These are phyloP conservation scores for Sarcoramphus papa DNA, from an alignment of 2,797 vertebrate genomes.

Conservation along the genomic window DNA sequence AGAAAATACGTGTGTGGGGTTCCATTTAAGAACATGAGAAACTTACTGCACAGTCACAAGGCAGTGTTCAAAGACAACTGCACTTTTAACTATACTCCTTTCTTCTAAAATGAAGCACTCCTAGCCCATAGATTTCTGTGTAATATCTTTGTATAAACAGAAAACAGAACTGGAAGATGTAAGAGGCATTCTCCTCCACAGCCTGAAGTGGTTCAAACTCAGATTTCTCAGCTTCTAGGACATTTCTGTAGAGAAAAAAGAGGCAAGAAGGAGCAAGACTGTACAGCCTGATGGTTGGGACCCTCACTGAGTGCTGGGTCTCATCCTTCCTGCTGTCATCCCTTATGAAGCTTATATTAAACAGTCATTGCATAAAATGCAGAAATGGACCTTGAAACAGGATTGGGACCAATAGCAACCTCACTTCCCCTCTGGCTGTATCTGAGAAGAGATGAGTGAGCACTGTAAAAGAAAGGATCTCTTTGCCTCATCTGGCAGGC, in stretches of 20 bases:
- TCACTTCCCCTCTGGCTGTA: background rate
- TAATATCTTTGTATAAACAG: background rate
- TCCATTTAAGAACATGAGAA: background rate
- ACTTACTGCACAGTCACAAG: background rate
- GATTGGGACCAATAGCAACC: background rate
- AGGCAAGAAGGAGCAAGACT: background rate
- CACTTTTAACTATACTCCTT: background rate
- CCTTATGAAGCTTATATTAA: background rate
- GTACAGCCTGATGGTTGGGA: background rate
- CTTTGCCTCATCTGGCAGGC: background rate
- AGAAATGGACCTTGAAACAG: background rate
- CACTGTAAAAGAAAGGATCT: background rate
- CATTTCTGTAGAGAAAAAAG: background rate
- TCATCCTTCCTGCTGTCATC: background rate
- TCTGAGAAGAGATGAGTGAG: background rate
- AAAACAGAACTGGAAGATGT: background rate
- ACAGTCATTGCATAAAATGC: background rate
- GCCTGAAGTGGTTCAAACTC: background rate
- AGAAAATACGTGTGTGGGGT: background rate
- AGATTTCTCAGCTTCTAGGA: background rate
- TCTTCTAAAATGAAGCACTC: background rate
- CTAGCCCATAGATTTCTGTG: background rate
- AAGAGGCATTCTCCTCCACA: background rate
- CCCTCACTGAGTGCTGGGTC: background rate
- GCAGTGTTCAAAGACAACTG: background rate